Evolutionary conservation across 2,888 invertebrate genomes (phyloP).

Genomic region (Chrysolina oricalcia): DNA sequence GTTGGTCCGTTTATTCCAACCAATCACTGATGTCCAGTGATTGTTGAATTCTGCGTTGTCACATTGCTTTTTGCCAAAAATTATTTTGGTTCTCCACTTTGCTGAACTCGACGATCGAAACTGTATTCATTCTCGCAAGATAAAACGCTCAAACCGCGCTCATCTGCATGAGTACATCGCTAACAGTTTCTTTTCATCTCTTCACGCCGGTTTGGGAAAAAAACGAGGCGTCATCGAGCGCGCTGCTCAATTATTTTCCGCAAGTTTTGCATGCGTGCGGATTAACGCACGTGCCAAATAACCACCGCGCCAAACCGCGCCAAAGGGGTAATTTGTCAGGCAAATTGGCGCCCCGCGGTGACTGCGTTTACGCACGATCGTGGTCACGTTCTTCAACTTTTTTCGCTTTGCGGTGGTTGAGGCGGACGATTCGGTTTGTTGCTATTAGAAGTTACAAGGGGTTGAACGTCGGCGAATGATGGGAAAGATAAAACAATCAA

Average conservation of each 20-base stretch:
- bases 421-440: not conserved
- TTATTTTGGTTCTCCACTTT: too few relatives aligned
- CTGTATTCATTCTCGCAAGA: too few relatives aligned
- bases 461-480: too few relatives aligned
- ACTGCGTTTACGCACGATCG: not conserved
- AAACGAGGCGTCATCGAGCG: conserved; percentile 55
- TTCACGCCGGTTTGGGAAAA: conserved; percentile 10
- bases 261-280: conserved; percentile 53
- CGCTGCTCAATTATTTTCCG: conserved; percentile 68
- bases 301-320: conserved; percentile 4
- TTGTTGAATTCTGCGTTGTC: too few relatives aligned
- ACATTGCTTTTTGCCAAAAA: too few relatives aligned
- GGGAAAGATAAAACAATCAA: too few relatives aligned
- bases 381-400: conserved; percentile 4
- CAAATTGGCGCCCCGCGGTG: conserved; percentile 59
- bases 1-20: too few relatives aligned
- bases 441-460: not conserved
- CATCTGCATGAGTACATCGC: not conserved
- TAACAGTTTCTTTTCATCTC: conserved; percentile 6
- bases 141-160: not conserved
- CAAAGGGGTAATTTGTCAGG: conserved; percentile 62
- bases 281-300: conserved; percentile 36
- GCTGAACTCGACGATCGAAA: too few relatives aligned
- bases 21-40: too few relatives aligned
- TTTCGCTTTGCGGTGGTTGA: conserved; percentile 3